A percentile compares a stretch with the other conserved stretches of the same genome.
Evolutionary conservation across 2,797 vertebrate species (phyloP).

Genomic region (Poecilia velifera): DNA sequence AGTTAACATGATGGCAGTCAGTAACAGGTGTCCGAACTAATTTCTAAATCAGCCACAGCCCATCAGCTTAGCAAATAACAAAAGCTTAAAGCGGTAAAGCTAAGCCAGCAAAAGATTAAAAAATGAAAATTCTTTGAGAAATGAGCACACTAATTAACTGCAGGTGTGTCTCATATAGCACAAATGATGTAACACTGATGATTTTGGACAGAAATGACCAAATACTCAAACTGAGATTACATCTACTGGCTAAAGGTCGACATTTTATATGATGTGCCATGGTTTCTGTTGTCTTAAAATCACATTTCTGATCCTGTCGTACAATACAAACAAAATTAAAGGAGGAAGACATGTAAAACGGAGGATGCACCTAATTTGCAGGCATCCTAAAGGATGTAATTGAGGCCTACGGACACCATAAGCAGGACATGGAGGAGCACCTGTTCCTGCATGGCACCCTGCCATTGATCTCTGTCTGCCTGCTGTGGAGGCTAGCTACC

Average conservation of each 20-base stretch:
- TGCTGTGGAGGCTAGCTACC: slow-evolving; percentile 83
- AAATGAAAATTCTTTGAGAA: slow-evolving; percentile 8
- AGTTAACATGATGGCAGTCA: neutral
- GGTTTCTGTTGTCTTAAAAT: neutral
- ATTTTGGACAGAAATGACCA: neutral
- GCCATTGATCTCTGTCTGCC: slow-evolving; percentile 81
- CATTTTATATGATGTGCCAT: neutral
- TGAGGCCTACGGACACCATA: slow-evolving; percentile 75
- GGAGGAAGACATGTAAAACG: neutral
- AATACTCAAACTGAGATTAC: neutral
- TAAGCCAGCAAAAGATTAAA: slow-evolving; percentile 12
- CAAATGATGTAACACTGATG: neutral
- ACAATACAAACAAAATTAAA: neutral
- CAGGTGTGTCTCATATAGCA: neutral
- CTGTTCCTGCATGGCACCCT: slow-evolving; percentile 78
- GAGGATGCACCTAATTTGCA: slow-evolving; percentile 50
- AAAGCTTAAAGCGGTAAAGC: neutral
- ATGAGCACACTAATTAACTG: slow-evolving; percentile 10
- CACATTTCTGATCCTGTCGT: neutral
- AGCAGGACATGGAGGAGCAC: slow-evolving; percentile 73
- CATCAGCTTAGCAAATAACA: slow-evolving; percentile 10
- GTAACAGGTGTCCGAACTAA: neutral
- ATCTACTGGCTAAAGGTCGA: neutral
- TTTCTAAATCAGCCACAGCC: slow-evolving; percentile 12
- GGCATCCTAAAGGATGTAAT: slow-evolving; percentile 68